Evolutionary conservation across 2,888 invertebrate species (phyloP).

Genomic region (Fabriciana adippe): DNA sequence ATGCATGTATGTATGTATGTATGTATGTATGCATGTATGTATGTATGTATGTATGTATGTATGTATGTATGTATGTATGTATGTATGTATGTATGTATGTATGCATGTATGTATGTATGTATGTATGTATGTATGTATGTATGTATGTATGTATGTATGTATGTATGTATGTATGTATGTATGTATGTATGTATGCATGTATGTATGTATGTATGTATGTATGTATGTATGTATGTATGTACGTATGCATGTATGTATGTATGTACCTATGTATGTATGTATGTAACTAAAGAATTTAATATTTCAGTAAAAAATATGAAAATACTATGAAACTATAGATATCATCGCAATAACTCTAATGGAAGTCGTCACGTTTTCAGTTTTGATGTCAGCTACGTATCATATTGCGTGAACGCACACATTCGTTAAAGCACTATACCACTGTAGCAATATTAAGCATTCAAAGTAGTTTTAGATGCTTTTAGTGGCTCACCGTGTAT

Average conservation of each 20-base stretch:
- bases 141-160: not conserved
- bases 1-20: not conserved
- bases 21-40: not conserved
- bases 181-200: not conserved
- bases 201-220: not conserved
- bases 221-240: not conserved
- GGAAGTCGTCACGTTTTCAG: too few species aligned
- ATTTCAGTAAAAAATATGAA: too few species aligned
- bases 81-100: not conserved
- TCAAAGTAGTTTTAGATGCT: conserved; percentile 41
- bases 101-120: not conserved
- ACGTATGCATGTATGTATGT: not conserved
- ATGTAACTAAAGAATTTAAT: not conserved
- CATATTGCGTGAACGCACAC: too few species aligned
- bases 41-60: not conserved
- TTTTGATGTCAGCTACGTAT: too few species aligned
- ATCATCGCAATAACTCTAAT: too few species aligned
- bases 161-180: not conserved
- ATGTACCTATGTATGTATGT: not conserved
- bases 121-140: not conserved
- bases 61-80: not conserved
- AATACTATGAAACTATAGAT: too few species aligned
- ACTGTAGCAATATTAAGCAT: conserved; percentile 38
- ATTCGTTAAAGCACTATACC: too few species aligned
- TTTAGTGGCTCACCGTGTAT: conserved; percentile 31